phyloP scores from a whole-genome alignment of 2,113 vertebrate genomes.

The Hypanus sabinus region DNA sequence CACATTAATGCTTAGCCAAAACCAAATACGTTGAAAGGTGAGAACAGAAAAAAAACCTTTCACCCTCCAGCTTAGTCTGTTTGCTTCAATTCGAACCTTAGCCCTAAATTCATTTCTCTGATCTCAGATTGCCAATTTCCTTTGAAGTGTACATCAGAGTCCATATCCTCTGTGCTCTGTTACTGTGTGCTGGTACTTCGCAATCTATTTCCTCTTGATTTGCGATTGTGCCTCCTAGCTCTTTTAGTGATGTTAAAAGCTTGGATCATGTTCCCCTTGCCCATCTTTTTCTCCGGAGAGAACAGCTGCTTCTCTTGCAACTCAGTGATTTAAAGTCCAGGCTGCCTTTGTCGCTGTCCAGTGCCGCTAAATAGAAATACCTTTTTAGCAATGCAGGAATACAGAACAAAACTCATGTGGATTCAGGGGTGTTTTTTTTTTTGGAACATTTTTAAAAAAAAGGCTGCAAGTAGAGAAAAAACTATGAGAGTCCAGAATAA shows the following conservation, averaged over 20 bases:
- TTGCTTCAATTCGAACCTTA: neutral
- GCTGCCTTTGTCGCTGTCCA: neutral
- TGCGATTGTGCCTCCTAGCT: neutral
- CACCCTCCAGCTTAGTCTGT: too few relatives aligned
- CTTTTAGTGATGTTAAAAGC: neutral
- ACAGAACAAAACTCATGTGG: neutral
- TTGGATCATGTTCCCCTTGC: neutral
- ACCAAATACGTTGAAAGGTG: neutral
- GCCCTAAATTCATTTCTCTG: neutral
- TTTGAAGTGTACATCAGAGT: neutral
- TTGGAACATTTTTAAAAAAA: neutral
- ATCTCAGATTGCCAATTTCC: neutral
- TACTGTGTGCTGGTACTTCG: neutral
- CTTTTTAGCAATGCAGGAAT: neutral
- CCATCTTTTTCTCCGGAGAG: neutral
- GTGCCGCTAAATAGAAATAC: neutral
- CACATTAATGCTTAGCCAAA: neutral
- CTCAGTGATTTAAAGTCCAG: neutral
- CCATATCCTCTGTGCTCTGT: neutral
- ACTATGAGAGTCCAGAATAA: neutral
- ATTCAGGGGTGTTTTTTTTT: neutral
- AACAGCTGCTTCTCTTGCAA: conserved; percentile 3
- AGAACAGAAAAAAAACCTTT: neutral
- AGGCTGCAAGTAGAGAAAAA: neutral
- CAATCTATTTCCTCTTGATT: neutral